Percentiles rank a stretch among this genome's conserved stretches.
Evolutionary conservation across 2,797 vertebrate species (phyloP).

Genomic region (Myiothlypis coronata): DNA sequence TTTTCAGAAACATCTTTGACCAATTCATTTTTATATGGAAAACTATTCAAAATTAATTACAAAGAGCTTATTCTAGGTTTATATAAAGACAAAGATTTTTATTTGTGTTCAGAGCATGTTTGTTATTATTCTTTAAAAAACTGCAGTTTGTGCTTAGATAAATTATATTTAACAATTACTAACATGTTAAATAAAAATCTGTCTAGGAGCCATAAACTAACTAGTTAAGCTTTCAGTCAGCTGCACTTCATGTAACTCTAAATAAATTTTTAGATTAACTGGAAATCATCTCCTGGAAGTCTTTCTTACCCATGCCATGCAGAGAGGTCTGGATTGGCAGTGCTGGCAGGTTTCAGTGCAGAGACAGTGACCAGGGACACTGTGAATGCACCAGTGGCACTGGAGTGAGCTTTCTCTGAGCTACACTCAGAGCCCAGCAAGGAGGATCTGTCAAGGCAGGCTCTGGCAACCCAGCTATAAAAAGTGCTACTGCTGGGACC

Average conservation of each 20-base stretch:
- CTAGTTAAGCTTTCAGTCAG: not conserved
- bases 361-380: not conserved
- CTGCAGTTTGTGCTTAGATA: not conserved
- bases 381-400: not conserved
- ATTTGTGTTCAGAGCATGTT: not conserved
- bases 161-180: not conserved
- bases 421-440: not conserved
- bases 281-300: not conserved
- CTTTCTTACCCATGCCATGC: fast-evolving
- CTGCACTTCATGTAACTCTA: not conserved
- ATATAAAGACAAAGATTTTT: not conserved
- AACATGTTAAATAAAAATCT: not conserved
- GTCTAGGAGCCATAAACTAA: not conserved
- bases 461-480: not conserved
- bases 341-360: not conserved
- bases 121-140: not conserved
- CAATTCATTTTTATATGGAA: not conserved
- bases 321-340: not conserved
- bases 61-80: not conserved
- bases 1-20: not conserved
- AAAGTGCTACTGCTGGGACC: not conserved
- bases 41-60: not conserved
- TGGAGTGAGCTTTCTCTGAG: not conserved
- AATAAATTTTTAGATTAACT: not conserved
- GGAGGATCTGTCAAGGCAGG: not conserved